Evolutionary conservation across 1,140 invertebrate species (phyloP), one percentile per base, ranked within the genome.

Genomic region (Hyles vespertilio): DNA sequence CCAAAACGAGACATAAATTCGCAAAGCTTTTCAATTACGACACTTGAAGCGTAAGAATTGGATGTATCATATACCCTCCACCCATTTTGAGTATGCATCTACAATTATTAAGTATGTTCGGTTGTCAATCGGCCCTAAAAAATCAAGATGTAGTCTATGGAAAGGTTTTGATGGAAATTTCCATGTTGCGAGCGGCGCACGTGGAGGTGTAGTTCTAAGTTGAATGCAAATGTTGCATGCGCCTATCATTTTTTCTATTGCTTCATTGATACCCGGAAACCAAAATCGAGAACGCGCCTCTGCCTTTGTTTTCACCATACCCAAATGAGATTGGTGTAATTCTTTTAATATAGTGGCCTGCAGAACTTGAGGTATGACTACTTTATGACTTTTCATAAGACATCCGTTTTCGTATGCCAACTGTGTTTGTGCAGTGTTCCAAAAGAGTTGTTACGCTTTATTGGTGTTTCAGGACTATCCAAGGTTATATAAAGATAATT

Each of bases 261-360:
- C 81, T 1, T 56, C 52, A 64, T 89, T 81, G 8, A 91, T 76
- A 7, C 69, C 64, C 32, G 79, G 83, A 87, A 89, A 91, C 72
- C 77, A 91, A 4, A 87, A 61, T 58, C 79, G 11, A 5, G 33
- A 51, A 7, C 49, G 32, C 10, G 36, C 33, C 32, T 58, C 56
- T n/a, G 48, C 40, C 9, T 36, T 44, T 3, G 32, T 44, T 45
- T 51, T 58, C 22, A 51, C 36, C 10, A 48, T 51, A 5, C 12
- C 49, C 32, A 45, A 51, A 51, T 44, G 56, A 12, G 36, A 58
- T 10, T 58, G 36, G 12, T 51, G 56, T 10, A 58, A 34, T n/a
- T 48, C 34, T 9, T 10, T 7, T n/a, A 56, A 12, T 36, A 36
- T 7, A 36, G 36, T 36, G 7, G 3, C 7, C 36, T 36, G 36